phyloP scores from a whole-genome alignment of 2,113 vertebrate species.

The Gobio gobio region DNA sequence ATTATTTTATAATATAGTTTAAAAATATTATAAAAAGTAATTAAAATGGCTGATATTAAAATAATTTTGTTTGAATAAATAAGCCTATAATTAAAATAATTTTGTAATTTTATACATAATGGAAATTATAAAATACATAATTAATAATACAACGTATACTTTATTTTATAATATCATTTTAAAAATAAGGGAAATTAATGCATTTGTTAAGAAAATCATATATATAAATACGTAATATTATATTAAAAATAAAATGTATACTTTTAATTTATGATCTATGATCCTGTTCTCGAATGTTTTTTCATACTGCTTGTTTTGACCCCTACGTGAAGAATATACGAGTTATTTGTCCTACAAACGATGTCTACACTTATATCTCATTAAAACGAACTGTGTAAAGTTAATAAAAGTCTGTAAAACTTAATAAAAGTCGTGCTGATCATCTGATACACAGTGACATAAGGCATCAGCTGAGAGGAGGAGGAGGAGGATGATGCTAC shows the following conservation, averaged over 20 bases:
- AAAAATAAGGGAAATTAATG: not conserved
- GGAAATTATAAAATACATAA: too few relatives aligned
- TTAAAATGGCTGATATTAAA: not conserved
- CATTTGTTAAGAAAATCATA: not conserved
- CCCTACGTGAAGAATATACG: not conserved
- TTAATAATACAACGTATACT: too few relatives aligned
- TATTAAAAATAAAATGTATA: too few relatives aligned
- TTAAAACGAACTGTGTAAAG: not conserved
- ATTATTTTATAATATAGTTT: not conserved
- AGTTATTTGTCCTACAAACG: not conserved
- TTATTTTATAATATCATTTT: too few relatives aligned
- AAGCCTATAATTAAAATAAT: not conserved
- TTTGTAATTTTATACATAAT: not conserved
- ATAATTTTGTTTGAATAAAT: not conserved
- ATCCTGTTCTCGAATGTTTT: not conserved
- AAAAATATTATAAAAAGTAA: too few relatives aligned
- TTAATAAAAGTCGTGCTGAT: slow-evolving; percentile 1
- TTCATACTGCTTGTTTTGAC: not conserved
- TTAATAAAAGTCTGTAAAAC: not conserved
- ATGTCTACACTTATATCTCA: too few relatives aligned
- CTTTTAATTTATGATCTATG: too few relatives aligned
- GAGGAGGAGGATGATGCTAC: not conserved
- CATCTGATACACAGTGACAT: slow-evolving; percentile 20
- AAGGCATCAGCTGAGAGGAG: slow-evolving; percentile 32
- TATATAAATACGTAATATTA: too few relatives aligned